A percentile compares a stretch with the other conserved stretches of the same genome.
phyloP scores from a whole-genome alignment of 2,888 invertebrate genomes.

The Amitus sp. region DNA sequence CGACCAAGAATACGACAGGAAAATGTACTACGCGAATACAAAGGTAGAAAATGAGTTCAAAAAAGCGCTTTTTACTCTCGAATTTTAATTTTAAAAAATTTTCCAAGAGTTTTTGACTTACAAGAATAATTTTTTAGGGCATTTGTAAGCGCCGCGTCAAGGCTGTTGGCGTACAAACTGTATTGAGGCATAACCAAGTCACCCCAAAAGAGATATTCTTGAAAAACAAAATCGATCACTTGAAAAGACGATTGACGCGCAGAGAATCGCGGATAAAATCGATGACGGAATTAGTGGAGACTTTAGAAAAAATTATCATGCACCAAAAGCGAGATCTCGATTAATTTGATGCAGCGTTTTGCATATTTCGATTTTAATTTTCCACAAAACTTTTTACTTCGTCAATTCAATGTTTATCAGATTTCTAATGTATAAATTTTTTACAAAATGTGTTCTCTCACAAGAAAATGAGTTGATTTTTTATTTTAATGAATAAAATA shows the following conservation, averaged over 20 bases:
- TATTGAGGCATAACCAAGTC: conserved; percentile 17
- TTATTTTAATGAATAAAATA: no score
- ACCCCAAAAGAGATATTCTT: conserved; percentile 21
- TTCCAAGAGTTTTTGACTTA: neutral
- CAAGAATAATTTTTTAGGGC: neutral
- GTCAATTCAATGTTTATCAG: no score
- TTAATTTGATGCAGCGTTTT: no score
- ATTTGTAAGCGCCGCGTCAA: neutral
- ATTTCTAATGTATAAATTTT: no score
- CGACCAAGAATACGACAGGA: conserved; percentile 3
- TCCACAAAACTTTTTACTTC: no score
- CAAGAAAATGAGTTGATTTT: no score
- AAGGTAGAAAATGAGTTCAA: no score
- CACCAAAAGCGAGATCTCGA: neutral
- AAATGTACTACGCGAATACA: conserved; percentile 7
- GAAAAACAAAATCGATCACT: conserved; percentile 25
- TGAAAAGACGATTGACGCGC: conserved; percentile 20
- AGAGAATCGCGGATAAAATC: conserved; percentile 22
- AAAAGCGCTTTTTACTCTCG: no score
- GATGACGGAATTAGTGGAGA: conserved; percentile 14
- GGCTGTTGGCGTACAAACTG: conserved; percentile 9
- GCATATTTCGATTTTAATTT: no score
- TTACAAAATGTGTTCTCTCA: no score
- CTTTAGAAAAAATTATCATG: conserved; percentile 4
- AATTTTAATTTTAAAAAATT: neutral